A percentile compares a stretch with the other conserved stretches of the same genome.
These are phyloP conservation scores for Meleagris gallopavo DNA, from an alignment of 2,113 vertebrate genomes.

Conservation along the genomic window DNA sequence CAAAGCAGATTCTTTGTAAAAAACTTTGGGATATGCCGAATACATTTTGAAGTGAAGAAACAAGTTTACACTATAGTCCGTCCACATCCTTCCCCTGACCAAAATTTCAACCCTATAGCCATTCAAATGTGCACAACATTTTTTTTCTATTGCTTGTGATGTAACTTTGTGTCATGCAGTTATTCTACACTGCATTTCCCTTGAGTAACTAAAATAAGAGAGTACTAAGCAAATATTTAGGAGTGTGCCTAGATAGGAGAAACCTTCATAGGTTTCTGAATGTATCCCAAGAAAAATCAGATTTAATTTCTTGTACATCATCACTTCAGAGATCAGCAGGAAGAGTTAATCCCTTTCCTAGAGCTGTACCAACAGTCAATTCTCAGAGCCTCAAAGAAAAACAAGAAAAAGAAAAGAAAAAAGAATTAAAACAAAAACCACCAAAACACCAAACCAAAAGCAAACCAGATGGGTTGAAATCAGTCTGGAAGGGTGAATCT, in stretches of 20 bases:
- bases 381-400: neutral
- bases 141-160: neutral
- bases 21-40: no score
- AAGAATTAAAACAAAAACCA: neutral
- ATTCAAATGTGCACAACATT: neutral
- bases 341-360: neutral
- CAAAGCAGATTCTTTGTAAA: no score
- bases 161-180: neutral
- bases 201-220: neutral
- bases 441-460: neutral
- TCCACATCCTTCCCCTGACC: fast-evolving
- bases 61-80: neutral
- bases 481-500: neutral
- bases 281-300: neutral
- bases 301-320: neutral
- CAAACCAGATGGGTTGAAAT: neutral
- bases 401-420: no score
- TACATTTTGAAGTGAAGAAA: no score
- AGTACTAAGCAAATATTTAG: neutral
- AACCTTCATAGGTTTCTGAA: neutral
- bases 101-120: neutral
- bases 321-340: neutral
- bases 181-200: neutral
- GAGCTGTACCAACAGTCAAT: neutral
- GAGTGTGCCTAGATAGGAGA: neutral